Conservation (phyloP, 2,888 invertebrate genomes). For the Apomyelois bistriatella region DNA sequence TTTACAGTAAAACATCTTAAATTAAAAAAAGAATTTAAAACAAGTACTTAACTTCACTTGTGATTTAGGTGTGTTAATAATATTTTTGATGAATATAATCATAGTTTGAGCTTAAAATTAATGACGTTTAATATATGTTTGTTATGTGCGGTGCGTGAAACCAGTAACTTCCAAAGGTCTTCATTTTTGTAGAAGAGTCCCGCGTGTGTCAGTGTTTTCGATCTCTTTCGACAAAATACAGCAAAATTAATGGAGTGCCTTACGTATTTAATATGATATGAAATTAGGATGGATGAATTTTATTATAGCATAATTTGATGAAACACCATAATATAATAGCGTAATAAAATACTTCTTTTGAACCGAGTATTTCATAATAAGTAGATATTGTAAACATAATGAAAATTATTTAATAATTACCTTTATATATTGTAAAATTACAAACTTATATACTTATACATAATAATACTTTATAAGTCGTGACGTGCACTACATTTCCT, state of each 20-base stretch:
- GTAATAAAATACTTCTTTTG: conserved; percentile 61
- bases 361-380: conserved; percentile 61
- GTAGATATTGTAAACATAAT: conserved; percentile 62
- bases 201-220: conserved; percentile 57
- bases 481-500: conserved; percentile 45
- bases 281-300: conserved; percentile 76
- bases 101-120: conserved; percentile 38
- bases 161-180: conserved; percentile 70
- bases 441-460: conserved; percentile 29
- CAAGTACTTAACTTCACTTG: not conserved
- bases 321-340: conserved; percentile 76
- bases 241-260: conserved; percentile 80
- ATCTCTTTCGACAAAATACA: conserved; percentile 68
- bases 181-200: conserved; percentile 59
- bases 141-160: conserved; percentile 48
- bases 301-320: conserved; percentile 78
- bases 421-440: conserved; percentile 40
- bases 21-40: not conserved
- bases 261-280: conserved; percentile 78
- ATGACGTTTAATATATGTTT: conserved; percentile 30
- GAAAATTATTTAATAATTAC: conserved; percentile 52
- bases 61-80: not conserved
- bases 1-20: not conserved
- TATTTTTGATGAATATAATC: not conserved
- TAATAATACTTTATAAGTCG: conserved; percentile 31